Percentiles rank a stretch among this genome's conserved stretches.
Conservation (phyloP, 2,888 invertebrate species). For the Sinelater perroti region DNA sequence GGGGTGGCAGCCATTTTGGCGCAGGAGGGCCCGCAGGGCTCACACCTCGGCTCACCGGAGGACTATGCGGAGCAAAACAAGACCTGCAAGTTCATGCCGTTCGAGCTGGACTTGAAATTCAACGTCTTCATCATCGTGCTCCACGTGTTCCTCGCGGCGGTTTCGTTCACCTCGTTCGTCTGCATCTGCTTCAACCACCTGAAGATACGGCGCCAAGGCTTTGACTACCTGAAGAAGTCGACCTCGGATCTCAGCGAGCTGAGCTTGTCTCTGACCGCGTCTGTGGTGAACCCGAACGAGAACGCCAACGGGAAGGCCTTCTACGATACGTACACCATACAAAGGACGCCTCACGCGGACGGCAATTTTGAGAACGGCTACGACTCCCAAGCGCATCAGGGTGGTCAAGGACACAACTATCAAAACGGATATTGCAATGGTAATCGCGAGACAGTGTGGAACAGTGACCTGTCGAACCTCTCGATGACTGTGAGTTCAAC, state of each 20-base stretch:
- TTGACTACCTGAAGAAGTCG: conserved; percentile 58
- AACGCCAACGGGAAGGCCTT: conserved; percentile 47
- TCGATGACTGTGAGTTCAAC: conserved; percentile 66
- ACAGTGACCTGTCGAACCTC: conserved; percentile 62
- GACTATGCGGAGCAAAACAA: conserved; percentile 14
- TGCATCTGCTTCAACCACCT: conserved; percentile 55
- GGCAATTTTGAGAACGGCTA: conserved; percentile 30
- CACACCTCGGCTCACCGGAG: conserved; percentile 26
- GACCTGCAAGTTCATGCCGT: conserved; percentile 61
- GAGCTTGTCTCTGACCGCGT: conserved; percentile 47
- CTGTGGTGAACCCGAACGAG: conserved; percentile 44
- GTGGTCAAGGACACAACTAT: conserved; percentile 32
- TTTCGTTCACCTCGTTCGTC: conserved; percentile 61
- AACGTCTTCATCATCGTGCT: conserved; percentile 64
- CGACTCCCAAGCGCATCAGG: conserved; percentile 39
- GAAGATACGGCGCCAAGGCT: conserved; percentile 49
- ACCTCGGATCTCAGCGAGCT: conserved; percentile 58
- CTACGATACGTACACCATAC: conserved; percentile 57
- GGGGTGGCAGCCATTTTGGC: conserved; percentile 65
- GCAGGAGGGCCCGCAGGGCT: conserved; percentile 46
- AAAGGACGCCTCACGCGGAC: conserved; percentile 40
- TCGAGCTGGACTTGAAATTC: conserved; percentile 61
- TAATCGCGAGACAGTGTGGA: conserved; percentile 49
- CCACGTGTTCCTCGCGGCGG: conserved; percentile 62
- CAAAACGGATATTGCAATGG: conserved; percentile 38